Percentiles rank a stretch among this genome's conserved stretches.
phyloP scores from a whole-genome alignment of 1,140 invertebrate genomes.

The Brachionus rubens region DNA sequence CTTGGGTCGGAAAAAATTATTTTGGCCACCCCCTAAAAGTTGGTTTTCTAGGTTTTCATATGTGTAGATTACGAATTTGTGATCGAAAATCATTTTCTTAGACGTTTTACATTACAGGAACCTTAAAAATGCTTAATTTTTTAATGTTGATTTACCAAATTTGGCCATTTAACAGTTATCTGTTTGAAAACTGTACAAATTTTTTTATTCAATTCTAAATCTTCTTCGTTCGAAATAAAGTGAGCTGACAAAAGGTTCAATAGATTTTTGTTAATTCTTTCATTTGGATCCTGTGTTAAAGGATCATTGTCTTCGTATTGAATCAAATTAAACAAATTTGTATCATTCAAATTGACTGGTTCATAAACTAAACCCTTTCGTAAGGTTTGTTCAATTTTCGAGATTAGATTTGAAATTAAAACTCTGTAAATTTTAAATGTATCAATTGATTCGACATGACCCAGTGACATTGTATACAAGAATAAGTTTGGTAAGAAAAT shows the following conservation, averaged over 20 bases:
- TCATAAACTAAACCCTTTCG: not conserved
- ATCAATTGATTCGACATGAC: constrained; percentile 28
- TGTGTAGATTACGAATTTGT: too few species aligned
- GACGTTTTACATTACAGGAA: too few species aligned
- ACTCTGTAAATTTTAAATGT: not conserved
- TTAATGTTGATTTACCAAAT: not conserved
- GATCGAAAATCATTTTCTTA: too few species aligned
- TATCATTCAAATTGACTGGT: not conserved
- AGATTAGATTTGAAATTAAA: not conserved
- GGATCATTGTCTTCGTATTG: not conserved
- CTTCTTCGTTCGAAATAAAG: not conserved
- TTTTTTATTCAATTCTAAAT: not conserved
- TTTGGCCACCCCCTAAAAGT: too few species aligned
- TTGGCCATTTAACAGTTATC: not conserved
- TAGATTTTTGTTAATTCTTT: not conserved
- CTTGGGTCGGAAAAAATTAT: too few species aligned
- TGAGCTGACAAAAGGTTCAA: not conserved
- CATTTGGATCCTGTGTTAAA: not conserved
- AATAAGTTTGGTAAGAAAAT: constrained; percentile 24
- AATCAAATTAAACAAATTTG: not conserved
- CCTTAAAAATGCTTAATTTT: not conserved
- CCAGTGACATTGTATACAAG: not conserved
- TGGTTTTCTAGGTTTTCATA: too few species aligned
- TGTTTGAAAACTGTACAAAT: not conserved
- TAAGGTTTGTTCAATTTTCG: not conserved